Evolutionary conservation across 2,888 invertebrate genomes (phyloP), one percentile per base, ranked within the genome.

Genomic region (Ferdinandea cuprea): DNA sequence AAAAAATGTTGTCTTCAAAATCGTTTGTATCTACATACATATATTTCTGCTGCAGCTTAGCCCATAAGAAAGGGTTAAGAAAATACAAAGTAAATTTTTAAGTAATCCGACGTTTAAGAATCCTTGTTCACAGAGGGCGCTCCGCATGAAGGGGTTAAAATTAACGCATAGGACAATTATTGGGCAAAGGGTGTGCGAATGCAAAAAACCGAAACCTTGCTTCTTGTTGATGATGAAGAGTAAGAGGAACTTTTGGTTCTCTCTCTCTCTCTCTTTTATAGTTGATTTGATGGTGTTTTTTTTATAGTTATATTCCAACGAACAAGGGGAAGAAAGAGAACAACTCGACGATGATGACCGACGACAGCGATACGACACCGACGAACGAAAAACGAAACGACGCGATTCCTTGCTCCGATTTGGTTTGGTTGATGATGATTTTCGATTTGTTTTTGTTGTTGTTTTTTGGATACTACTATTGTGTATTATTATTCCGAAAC

Each of bases 401-500:
- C 44, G 19, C 66, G 44, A 74, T 48, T 71, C 59, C 32, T 54
- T 44, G 52, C 50, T 61, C 59, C 59, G 59, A 52, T 40, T 59
- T 71, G 52, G 69, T 40, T 59, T 71, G 52, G 69, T 58, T 25
- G 71, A 76, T 56, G 77, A 81, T 81, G 65, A 71, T 81, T 81
- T 76, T 77, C 65, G 71, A 81, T 81, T 76, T 81, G 69, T 71
- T 81, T 76, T 77, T 81, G 69, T 71, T 76, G 68, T 74, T 74
- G 48, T 59, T 81, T 42, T 59, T 56, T 40, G 21, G 32, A 11
- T 15, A 19, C n/a, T 50, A 42, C 66, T 61, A 52, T 72, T 73
- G 61, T 78, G 68, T 71, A 77, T 66, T 81, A 73, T 80, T 73
- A 83, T 78, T 78, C 83, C 61, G 83, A 83, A 78, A 83, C 78